Conservation (phyloP, 2,888 invertebrate genomes). For the Hypsopygia costalis region DNA sequence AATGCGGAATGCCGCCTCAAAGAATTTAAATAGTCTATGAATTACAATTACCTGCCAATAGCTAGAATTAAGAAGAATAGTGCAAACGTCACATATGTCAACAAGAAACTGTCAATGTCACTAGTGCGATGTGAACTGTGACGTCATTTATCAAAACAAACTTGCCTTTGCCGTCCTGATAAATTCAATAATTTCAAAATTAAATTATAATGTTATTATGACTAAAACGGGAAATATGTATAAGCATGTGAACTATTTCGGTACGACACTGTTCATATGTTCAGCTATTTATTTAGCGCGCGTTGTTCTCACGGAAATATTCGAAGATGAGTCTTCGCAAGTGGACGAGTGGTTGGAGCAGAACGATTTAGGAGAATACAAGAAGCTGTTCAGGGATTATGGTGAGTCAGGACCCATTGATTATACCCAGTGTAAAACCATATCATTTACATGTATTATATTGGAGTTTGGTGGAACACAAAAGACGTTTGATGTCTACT, state of each 20-base stretch:
- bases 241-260: conserved; percentile 52
- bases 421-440: too few species aligned
- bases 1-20: too few species aligned
- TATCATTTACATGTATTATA: too few species aligned
- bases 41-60: too few species aligned
- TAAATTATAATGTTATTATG: conserved; percentile 39
- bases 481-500: too few species aligned
- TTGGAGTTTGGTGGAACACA: too few species aligned
- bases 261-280: conserved; percentile 53
- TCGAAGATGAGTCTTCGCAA: conserved; percentile 79
- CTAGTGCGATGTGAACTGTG: too few species aligned
- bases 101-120: too few species aligned
- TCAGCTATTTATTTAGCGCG: conserved; percentile 54
- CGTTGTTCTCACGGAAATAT: conserved; percentile 57
- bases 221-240: conserved; percentile 50
- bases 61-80: too few species aligned
- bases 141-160: conserved; percentile 17
- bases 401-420: conserved; percentile 85
- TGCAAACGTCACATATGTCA: too few species aligned
- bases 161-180: conserved; percentile 16
- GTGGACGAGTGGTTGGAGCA: conserved; percentile 89
- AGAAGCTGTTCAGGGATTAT: conserved; percentile 84
- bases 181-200: conserved; percentile 12
- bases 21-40: too few species aligned
- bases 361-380: conserved; percentile 85